Evolutionary conservation across 64 coral and sea anemone genomes (phyloP), one percentile per base, ranked within the genome.

Genomic region (Montipora capricornis): DNA sequence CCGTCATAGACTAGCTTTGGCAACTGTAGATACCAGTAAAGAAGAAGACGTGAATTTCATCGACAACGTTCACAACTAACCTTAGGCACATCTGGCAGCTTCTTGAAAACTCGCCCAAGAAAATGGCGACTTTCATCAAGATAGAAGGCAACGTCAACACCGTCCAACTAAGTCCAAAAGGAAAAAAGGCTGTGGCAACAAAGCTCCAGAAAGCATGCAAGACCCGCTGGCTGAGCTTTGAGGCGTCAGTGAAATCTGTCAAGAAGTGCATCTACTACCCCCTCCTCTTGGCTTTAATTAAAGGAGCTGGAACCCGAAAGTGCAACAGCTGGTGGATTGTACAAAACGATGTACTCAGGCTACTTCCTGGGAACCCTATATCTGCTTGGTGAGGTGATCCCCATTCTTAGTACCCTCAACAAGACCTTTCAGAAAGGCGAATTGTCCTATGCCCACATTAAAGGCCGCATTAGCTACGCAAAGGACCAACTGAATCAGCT

Each of bases 381-480:
- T 67, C 20, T 83, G 15, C 62, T 83, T 59, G 13, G 84, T 76
- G 86, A 88, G 53, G 49, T 76, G 5, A 73, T 88, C 29, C 70
- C 49, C 55, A 88, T 88, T 52, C 84, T 87, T 20, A 87, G 84
- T 49, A 87, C 66, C 69, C 86, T 76, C 70, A 88, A 70, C 86
- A 88, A 88, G 71, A 88, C 70, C 86, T 87, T 88, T 49, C 86
- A 88, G 45, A 88, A 88, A 44, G 86, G 86, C n/a, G 44, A 76
- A 44, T 50, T 88, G 47, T 88, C 70, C 0, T 76, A 75, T 88
- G 69, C 69, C 70, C 86, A 88, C 17, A 76, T 88, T 26, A 57
- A 88, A 88, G 70, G 86, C 20, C 76, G 48, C 48, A 88, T 88
- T 37, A 47, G 20, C 4, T 77, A 89, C 1, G 50, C 87, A 57